Conservation (phyloP, 2,888 invertebrate species). For the Coelopa pilipes region DNA sequence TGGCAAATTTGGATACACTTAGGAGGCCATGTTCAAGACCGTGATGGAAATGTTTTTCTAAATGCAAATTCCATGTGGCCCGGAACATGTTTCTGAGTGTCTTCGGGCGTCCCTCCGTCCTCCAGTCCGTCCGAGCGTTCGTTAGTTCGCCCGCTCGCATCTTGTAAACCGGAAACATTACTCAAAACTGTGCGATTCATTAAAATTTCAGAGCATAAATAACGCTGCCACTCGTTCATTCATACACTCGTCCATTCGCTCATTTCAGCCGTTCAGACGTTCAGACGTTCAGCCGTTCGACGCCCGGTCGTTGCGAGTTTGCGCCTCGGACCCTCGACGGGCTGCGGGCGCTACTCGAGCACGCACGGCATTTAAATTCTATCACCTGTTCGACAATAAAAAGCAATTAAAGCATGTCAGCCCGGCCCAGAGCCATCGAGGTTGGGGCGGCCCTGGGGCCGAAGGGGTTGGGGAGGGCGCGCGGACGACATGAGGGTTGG, state of each 20-base stretch:
- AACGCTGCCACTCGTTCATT: background rate
- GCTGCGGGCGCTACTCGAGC: no score
- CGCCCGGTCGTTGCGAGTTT: background rate
- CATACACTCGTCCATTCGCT: background rate
- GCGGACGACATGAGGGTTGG: no score
- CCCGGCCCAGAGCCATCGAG: background rate
- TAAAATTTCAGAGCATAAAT: conserved; percentile 29
- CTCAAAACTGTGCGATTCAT: conserved; percentile 33
- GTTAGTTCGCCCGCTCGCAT: background rate
- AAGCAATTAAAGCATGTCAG: conserved; percentile 37
- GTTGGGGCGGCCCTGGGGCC: background rate
- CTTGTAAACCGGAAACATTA: conserved; percentile 36
- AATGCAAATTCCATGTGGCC: conserved; percentile 19
- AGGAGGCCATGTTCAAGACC: background rate
- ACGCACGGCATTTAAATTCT: conserved; percentile 23
- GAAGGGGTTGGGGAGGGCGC: background rate
- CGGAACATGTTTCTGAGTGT: background rate
- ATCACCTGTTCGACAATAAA: conserved; percentile 37
- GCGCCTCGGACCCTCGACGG: no score
- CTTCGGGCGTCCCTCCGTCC: background rate
- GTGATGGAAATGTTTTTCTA: background rate
- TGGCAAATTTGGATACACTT: background rate
- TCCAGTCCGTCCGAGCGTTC: no score
- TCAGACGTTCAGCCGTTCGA: background rate
- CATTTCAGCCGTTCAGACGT: background rate